phyloP scores from a whole-genome alignment of 2,888 invertebrate species.

The Ceramica pisi region DNA sequence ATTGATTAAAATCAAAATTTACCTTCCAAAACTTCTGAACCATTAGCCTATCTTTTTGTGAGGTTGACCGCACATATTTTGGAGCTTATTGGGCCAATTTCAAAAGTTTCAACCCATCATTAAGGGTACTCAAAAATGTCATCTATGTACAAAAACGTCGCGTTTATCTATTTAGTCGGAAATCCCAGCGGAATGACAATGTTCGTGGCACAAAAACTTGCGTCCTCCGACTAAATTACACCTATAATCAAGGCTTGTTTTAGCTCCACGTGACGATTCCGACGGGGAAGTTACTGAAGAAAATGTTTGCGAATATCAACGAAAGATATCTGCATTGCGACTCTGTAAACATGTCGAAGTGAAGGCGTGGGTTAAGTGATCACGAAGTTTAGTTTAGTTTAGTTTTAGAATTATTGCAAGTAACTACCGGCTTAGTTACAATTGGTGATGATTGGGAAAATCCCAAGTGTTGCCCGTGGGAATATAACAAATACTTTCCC shows the following conservation, averaged over 20 bases:
- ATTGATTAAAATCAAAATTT: not conserved
- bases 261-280: conserved; percentile 55
- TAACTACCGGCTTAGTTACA: no score
- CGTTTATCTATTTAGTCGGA: conserved; percentile 79
- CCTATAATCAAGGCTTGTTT: conserved; percentile 66
- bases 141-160: conserved; percentile 78
- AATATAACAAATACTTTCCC: no score
- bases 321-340: no score
- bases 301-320: not conserved
- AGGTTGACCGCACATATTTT: conserved; percentile 22
- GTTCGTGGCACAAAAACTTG: conserved; percentile 71
- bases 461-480: no score
- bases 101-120: conserved; percentile 66
- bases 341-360: no score
- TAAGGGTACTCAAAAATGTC: conserved; percentile 77
- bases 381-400: no score
- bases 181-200: conserved; percentile 76
- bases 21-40: conserved; percentile 24
- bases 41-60: conserved; percentile 42
- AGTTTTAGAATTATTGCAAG: no score
- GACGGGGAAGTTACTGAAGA: conserved; percentile 44
- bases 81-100: conserved; percentile 45
- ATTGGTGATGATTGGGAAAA: no score
- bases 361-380: no score
- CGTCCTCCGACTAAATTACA: conserved; percentile 79